Evolutionary conservation across 1,140 invertebrate species (phyloP), one percentile per base, ranked within the genome.

Genomic region (Conus betulinus): DNA sequence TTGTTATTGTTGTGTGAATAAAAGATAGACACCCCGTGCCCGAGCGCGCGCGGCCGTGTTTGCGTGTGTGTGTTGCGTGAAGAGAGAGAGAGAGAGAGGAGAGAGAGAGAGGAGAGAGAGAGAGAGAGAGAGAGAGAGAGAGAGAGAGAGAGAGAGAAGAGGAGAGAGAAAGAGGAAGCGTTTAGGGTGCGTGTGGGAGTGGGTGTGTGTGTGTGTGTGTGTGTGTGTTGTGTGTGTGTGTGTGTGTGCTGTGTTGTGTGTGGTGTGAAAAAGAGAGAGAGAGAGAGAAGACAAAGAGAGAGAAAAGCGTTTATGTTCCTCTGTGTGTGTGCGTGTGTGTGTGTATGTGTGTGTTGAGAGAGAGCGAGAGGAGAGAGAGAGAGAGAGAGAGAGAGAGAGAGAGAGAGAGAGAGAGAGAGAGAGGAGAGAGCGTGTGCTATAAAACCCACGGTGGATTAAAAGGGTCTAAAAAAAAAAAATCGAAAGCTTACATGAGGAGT

Each of bases 1-100:
- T 71, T 71, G 67, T 71, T 71, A 71, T 71, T 71, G 67, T 71
- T 71, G 67, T 20, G 67, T 71, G 67, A 71, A 71, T 71, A 71
- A 71, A 71, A 71, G 67, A 71, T 71, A 71, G 23, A 23, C 6
- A 71, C 57, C 57, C 57, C 57, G 8, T 60, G 8, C 15, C 8
- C 57, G 15, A 15, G 8, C 8, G 57, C 57, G 57, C 8, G 8
- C 15, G 8, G 15, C 15, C 15, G 8, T 60, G 8, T 60, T 1
- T 60, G 8, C 57, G 15, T 15, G 8, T 60, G 8, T 15, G 8
- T 60, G 6, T 13, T 57, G 8, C 57, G 8, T 60, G 20, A n/a
- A 23, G 67, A 71, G 67, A 71, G 20, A 71, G 67, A 71, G 67
- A 71, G 67, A 0, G 67, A 71, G 67, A 23, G 67, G 4, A 4